Conservation (phyloP, 2,797 vertebrate genomes). For the Dendrocincla tyrannina region DNA sequence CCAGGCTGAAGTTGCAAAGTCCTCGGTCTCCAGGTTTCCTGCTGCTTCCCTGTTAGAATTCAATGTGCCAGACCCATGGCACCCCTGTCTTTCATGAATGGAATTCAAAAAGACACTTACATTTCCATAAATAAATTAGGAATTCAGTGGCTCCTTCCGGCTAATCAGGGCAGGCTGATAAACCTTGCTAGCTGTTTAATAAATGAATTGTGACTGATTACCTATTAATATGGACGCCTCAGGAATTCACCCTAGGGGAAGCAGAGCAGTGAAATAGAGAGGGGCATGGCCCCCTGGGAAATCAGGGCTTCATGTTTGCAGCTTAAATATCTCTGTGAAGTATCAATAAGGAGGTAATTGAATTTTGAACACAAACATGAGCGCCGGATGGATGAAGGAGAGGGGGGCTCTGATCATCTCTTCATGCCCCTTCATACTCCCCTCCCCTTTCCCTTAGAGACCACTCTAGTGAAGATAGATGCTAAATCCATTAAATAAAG, state of each 20-base stretch:
- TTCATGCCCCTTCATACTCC: conserved; percentile 80
- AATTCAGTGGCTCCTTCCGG: conserved; percentile 97
- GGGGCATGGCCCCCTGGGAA: conserved; percentile 98
- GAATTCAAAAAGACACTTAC: conserved; percentile 94
- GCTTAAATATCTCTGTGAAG: conserved; percentile 99
- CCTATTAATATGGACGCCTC: conserved; percentile 99
- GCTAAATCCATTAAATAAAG: conserved; percentile 99
- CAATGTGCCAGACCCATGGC: conserved; percentile 53
- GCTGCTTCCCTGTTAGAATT: conserved; percentile 70
- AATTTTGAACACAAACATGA: conserved; percentile 99
- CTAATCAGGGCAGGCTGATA: conserved; percentile 97
- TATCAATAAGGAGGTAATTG: conserved; percentile 99
- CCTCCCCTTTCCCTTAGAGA: conserved; percentile 85
- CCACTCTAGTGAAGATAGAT: conserved; percentile 92
- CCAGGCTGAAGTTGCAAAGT: conserved; percentile 26
- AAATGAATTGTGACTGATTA: conserved; percentile 99
- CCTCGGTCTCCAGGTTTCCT: not conserved
- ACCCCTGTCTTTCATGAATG: conserved; percentile 86
- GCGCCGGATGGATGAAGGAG: conserved; percentile 91
- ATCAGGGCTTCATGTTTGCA: conserved; percentile 99
- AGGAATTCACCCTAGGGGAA: conserved; percentile 91
- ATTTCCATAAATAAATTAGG: conserved; percentile 99
- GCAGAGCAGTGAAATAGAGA: conserved; percentile 97
- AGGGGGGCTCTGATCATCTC: conserved; percentile 82
- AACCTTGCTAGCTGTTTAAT: conserved; percentile 99